Evolutionary conservation across 2,797 vertebrate genomes (phyloP).

Genomic region (Oreochromis mossambicus): DNA sequence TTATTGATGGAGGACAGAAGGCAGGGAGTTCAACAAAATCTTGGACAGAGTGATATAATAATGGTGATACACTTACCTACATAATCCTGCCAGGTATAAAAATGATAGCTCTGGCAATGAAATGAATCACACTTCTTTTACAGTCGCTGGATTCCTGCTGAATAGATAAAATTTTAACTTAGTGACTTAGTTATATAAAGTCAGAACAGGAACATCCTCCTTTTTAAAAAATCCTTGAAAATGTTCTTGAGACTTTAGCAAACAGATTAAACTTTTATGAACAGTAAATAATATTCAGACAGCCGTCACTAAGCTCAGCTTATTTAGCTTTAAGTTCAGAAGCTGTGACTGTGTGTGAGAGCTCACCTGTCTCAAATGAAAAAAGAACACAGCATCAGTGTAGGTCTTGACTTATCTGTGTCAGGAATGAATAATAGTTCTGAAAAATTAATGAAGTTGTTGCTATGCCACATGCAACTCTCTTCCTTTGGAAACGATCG

Average conservation of each 20-base stretch:
- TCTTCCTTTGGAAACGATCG: not conserved
- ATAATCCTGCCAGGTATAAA: constrained; percentile 4
- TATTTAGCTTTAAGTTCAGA: not conserved
- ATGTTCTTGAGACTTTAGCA: not conserved
- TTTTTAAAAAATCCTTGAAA: not conserved
- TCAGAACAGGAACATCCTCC: not conserved
- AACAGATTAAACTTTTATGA: not conserved
- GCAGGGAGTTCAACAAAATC: not conserved
- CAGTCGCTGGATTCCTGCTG: not conserved
- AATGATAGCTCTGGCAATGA: not conserved
- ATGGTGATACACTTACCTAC: not conserved
- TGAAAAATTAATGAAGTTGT: not conserved
- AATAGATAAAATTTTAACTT: not conserved
- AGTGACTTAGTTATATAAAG: not conserved
- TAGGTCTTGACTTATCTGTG: not conserved
- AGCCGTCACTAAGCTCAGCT: not conserved
- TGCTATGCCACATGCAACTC: not conserved
- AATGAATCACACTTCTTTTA: not conserved
- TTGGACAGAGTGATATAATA: not conserved
- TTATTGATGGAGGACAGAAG: not conserved
- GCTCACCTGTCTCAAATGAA: not conserved
- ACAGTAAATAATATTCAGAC: not conserved
- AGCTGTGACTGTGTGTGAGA: not conserved
- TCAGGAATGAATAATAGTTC: not conserved
- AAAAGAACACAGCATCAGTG: not conserved